Percentiles rank a stretch among this genome's conserved stretches.
phyloP scores from a whole-genome alignment of 2,797 vertebrate species.

The Cyprinella venusta region DNA sequence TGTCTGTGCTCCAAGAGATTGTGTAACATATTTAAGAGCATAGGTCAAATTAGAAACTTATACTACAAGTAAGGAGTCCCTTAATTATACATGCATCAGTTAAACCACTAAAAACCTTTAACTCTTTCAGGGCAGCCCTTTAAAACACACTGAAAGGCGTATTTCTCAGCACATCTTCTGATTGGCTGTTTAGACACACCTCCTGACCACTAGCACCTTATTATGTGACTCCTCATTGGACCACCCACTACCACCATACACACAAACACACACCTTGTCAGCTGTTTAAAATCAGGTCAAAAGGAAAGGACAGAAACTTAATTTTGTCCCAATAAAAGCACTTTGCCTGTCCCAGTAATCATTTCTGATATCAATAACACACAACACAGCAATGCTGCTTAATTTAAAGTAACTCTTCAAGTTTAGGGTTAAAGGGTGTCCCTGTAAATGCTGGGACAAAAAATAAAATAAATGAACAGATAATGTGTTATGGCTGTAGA shows the following conservation, averaged over 20 bases:
- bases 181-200: conserved; percentile 51
- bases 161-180: conserved; percentile 3
- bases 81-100: background rate
- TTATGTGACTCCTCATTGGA: conserved; percentile 8
- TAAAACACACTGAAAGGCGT: conserved; percentile 1
- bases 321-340: background rate
- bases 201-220: conserved; percentile 38
- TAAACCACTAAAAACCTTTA: background rate
- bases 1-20: conserved; percentile 17
- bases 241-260: background rate
- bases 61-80: background rate
- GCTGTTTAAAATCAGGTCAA: conserved; percentile 36
- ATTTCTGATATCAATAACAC: background rate
- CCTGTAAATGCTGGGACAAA: background rate
- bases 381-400: background rate
- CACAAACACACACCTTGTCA: conserved; percentile 15
- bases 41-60: conserved; percentile 3
- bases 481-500: background rate
- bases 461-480: background rate
- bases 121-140: background rate
- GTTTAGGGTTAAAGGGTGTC: background rate
- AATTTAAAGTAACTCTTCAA: background rate
- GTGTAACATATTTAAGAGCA: conserved; percentile 34
- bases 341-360: background rate
- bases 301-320: background rate